phyloP scores from a whole-genome alignment of 2,888 invertebrate genomes.

The Tillus elongatus region DNA sequence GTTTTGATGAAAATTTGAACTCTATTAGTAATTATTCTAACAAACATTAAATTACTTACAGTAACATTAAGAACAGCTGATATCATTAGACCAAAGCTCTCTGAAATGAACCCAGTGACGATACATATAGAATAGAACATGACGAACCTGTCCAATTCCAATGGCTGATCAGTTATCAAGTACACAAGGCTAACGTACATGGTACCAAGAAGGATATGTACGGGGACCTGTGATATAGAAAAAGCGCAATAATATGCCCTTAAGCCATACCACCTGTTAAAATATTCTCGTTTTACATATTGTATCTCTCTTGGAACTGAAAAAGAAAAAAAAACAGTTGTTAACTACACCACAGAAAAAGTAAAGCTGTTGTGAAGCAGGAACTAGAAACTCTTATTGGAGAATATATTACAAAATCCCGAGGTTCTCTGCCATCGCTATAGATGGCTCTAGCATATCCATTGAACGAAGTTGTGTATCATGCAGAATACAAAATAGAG shows the following conservation, averaged over 20 bases:
- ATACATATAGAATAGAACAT: slow-evolving; percentile 65
- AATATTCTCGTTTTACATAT: slow-evolving; percentile 69
- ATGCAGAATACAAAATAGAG: too few relatives aligned
- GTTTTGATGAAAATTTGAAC: too few relatives aligned
- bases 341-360: too few relatives aligned
- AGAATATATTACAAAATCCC: too few relatives aligned
- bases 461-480: too few relatives aligned
- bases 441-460: too few relatives aligned
- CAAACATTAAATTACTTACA: slow-evolving; percentile 55
- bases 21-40: too few relatives aligned
- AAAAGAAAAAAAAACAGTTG: slow-evolving; percentile 27
- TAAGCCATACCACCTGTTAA: slow-evolving; percentile 76
- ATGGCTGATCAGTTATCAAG: slow-evolving; percentile 64
- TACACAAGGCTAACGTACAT: slow-evolving; percentile 65
- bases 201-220: slow-evolving; percentile 58
- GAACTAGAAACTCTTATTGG: too few relatives aligned
- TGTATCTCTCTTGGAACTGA: slow-evolving; percentile 72
- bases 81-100: slow-evolving; percentile 67
- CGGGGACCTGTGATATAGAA: slow-evolving; percentile 61
- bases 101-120: slow-evolving; percentile 64
- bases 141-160: slow-evolving; percentile 55
- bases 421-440: too few relatives aligned
- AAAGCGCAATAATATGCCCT: slow-evolving; percentile 71
- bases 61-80: slow-evolving; percentile 67
- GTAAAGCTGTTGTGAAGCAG: too few relatives aligned